These are phyloP conservation scores for Hydrolagus affinis DNA, from an alignment of 2,113 vertebrate species.

Conservation along the genomic window DNA sequence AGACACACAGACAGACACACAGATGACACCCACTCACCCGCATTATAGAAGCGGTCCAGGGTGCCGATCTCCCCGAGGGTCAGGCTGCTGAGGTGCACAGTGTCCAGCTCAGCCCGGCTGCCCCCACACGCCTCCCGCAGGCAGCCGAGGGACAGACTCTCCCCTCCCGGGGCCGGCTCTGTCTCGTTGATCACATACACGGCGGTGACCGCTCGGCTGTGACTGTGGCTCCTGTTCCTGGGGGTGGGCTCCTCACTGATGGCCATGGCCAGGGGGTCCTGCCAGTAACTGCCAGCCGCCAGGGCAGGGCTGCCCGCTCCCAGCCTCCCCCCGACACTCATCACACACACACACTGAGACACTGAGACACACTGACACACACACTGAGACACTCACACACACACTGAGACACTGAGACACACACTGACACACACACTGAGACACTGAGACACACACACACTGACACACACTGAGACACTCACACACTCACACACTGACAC, in stretches of 20 bases:
- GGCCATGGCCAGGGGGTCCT: too few species aligned
- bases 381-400: background rate
- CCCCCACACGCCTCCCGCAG: conserved; percentile 9
- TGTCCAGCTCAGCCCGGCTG: background rate
- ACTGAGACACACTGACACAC: background rate
- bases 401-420: background rate
- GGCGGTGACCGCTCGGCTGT: too few species aligned
- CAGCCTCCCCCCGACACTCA: background rate
- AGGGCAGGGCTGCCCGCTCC: too few species aligned
- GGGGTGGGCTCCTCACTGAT: too few species aligned
- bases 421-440: too few species aligned
- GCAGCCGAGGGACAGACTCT: background rate
- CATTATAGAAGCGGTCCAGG: conserved; percentile 21
- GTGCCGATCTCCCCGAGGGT: background rate
- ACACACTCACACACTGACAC: too few species aligned
- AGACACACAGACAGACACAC: background rate
- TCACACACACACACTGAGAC: background rate
- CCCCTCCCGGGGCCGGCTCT: background rate
- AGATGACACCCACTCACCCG: background rate
- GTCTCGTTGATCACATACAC: conserved; percentile 8
- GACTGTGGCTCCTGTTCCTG: too few species aligned
- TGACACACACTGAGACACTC: too few species aligned
- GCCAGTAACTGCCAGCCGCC: too few species aligned
- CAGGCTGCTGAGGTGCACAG: background rate
- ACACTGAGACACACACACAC: too few species aligned